Conservation (phyloP, 2,888 invertebrate genomes). For the Colostygia pectinataria region DNA sequence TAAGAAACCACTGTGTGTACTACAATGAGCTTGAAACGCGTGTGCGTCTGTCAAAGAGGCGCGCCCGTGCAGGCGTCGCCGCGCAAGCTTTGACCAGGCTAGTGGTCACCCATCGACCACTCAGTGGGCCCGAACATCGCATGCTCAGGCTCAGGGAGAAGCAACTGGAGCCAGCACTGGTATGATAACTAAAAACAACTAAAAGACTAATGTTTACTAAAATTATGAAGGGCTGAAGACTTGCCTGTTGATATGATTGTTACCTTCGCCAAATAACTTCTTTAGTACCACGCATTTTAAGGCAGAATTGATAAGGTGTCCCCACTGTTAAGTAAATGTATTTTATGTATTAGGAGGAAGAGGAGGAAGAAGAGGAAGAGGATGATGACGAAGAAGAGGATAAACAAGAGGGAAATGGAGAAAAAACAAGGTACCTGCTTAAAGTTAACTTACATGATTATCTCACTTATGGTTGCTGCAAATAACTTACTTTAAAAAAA, state of each 20-base stretch:
- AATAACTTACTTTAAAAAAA: too few relatives aligned
- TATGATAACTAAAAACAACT: slow-evolving; percentile 24
- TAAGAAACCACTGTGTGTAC: slow-evolving; percentile 94
- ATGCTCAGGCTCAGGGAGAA: slow-evolving; percentile 94
- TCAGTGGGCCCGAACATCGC: slow-evolving; percentile 92
- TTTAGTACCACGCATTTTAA: too few relatives aligned
- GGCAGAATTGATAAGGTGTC: too few relatives aligned
- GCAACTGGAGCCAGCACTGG: slow-evolving; percentile 92
- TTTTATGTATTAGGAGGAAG: slow-evolving; percentile 60
- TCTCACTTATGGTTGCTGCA: too few relatives aligned
- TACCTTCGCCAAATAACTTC: too few relatives aligned
- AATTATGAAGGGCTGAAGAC: too few relatives aligned
- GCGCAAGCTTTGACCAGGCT: slow-evolving; percentile 89
- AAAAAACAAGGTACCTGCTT: slow-evolving; percentile 58
- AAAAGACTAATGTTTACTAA: too few relatives aligned
- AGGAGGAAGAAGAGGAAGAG: slow-evolving; percentile 86
- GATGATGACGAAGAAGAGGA: slow-evolving; percentile 86
- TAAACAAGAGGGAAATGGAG: slow-evolving; percentile 73
- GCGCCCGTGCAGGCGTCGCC: slow-evolving; percentile 84
- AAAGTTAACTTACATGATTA: not conserved
- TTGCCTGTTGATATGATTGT: too few relatives aligned
- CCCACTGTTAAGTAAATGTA: too few relatives aligned
- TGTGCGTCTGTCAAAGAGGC: slow-evolving; percentile 95
- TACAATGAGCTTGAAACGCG: slow-evolving; percentile 98
- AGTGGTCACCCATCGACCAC: slow-evolving; percentile 94